Conservation (phyloP, 2,888 invertebrate species). For the Drosophila borealis region DNA sequence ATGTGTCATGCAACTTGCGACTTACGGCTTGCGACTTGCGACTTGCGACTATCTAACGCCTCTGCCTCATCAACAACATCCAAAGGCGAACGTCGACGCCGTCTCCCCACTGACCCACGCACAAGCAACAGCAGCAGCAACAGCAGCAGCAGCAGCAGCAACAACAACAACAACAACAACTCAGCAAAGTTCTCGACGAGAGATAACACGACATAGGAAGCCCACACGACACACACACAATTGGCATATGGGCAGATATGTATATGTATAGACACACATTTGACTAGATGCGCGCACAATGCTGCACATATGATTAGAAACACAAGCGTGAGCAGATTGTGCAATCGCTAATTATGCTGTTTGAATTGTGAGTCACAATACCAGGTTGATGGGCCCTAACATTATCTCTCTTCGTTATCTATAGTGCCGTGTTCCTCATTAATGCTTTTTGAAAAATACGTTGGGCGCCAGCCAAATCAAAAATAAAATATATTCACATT, state of each 20-base stretch:
- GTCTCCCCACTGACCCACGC: constrained; percentile 76
- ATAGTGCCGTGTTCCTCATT: no score
- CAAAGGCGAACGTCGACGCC: constrained; percentile 46
- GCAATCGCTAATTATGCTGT: neutral
- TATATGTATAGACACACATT: constrained; percentile 18
- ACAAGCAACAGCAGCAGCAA: constrained; percentile 32
- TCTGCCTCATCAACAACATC: constrained; percentile 75
- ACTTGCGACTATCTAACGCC: constrained; percentile 79
- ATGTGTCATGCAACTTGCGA: constrained; percentile 76
- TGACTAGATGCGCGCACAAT: constrained; percentile 30
- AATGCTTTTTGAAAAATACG: no score
- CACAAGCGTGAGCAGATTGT: constrained; percentile 9
- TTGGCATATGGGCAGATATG: constrained; percentile 73
- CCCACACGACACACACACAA: constrained; percentile 69
- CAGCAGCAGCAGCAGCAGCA: constrained; percentile 35
- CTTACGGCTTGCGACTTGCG: constrained; percentile 72
- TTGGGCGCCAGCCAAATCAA: no score
- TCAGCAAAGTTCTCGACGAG: constrained; percentile 68
- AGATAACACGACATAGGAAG: constrained; percentile 71
- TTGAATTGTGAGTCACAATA: neutral
- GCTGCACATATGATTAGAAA: constrained; percentile 33
- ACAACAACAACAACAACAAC: constrained; percentile 32
- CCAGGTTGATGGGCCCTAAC: neutral
- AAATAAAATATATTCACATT: no score
- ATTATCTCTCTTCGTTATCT: constrained; percentile 3